Evolutionary conservation across 2,113 vertebrate species (phyloP).

Genomic region (Pelecanoides urinatrix): DNA sequence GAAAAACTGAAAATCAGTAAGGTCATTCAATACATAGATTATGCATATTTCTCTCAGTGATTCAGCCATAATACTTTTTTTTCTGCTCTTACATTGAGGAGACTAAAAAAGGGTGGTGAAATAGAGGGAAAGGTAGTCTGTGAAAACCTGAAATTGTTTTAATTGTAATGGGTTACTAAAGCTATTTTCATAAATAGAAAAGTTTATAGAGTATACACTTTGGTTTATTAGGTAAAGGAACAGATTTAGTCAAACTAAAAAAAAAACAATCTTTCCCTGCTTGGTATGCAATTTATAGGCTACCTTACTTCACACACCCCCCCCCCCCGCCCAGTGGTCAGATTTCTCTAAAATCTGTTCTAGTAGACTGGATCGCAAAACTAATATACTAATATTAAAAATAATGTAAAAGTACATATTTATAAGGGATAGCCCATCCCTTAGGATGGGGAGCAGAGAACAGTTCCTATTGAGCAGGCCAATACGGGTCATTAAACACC

Average conservation of each 20-base stretch:
- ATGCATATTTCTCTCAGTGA: neutral
- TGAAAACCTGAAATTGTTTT: neutral
- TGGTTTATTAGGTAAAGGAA: neutral
- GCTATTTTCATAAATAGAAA: neutral
- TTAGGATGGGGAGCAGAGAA: constrained; percentile 51
- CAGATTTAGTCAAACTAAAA: neutral
- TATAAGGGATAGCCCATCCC: constrained; percentile 28
- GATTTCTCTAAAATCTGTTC: neutral
- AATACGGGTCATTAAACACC: constrained; percentile 80
- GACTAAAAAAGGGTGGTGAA: neutral
- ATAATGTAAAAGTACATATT: constrained; percentile 44
- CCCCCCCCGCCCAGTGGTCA: neutral
- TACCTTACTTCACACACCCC: neutral
- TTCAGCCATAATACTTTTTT: neutral
- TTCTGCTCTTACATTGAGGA: neutral
- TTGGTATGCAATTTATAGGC: neutral
- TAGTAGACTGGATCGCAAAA: neutral
- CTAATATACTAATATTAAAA: constrained; percentile 35
- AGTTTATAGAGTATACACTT: accelerated
- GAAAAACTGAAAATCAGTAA: neutral
- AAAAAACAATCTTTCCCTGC: neutral
- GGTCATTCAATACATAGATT: neutral
- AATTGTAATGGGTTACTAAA: neutral
- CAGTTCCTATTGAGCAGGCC: constrained; percentile 73
- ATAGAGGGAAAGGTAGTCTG: neutral